Conservation (phyloP, 2,113 vertebrate genomes). For the Silurus asotus region DNA sequence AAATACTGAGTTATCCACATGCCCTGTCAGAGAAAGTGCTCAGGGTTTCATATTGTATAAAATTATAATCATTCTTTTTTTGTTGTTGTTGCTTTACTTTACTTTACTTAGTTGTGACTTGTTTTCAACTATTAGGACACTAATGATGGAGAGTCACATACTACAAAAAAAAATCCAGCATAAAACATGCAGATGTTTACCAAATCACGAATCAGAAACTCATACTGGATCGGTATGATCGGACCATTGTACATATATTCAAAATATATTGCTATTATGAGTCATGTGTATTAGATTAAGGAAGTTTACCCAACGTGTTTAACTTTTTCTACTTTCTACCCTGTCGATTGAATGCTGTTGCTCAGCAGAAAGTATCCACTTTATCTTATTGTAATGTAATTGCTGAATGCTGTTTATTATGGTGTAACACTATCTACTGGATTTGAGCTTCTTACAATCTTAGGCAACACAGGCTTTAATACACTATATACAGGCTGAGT, state of each 20-base stretch:
- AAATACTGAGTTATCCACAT: not conserved
- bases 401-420: not conserved
- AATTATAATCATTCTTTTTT: not conserved
- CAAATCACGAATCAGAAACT: too few relatives aligned
- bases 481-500: not conserved
- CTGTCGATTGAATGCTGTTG: not conserved
- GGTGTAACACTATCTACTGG: constrained; percentile 25
- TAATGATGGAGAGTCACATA: not conserved
- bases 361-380: not conserved
- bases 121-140: not conserved
- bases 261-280: not conserved
- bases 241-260: not conserved
- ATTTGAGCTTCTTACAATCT: not conserved
- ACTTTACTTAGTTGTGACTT: not conserved
- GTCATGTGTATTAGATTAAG: not conserved
- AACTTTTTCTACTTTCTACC: not conserved
- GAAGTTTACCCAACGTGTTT: not conserved
- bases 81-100: not conserved
- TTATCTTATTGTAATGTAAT: not conserved
- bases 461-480: not conserved
- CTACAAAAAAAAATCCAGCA: too few relatives aligned
- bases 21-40: not conserved
- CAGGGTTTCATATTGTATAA: too few relatives aligned
- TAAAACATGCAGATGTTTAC: too few relatives aligned
- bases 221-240: too few relatives aligned